Evolutionary conservation across 2,888 invertebrate species (phyloP), one percentile per base, ranked within the genome.

Genomic region (Periphyllus acericola): DNA sequence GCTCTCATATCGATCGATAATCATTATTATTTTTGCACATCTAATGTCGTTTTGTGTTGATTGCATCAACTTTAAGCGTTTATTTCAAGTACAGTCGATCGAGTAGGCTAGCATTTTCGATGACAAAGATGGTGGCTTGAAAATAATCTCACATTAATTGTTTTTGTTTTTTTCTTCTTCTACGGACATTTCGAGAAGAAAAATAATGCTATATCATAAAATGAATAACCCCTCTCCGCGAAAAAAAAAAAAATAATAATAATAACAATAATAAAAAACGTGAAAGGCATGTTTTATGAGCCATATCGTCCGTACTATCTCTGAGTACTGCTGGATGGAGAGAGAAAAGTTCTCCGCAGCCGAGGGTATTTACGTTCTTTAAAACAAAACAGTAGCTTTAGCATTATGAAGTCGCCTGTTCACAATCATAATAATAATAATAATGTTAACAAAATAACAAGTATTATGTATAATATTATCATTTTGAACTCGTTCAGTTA

Each of bases 301-400:
- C 36, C 79, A 3, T 80, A 79, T 86, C 72, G 21, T 40, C 14
- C 8, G 14, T 40, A 60, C 46, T 60, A 71, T 55, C 55, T 32
- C 55, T 21, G 55, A 14, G 36, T 34, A 36, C 52, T 5, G 40
- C 52, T 5, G 40, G 34, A 36, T n/a, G 14, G 8, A 29, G 40
- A 29, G 40, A 19, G 32, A 40, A 25, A 74, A 74, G 55, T 72
- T 80, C 19, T 36, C 25, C 46, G 11, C 46, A 5, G 34, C 25
- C n/a, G 21, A 71, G n/a, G 1, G n/a, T 55, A 46, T n/a, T 34
- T 84, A 83, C 29, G 52, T 78, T 78, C 17, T 85, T 76, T 78
- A 34, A 85, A 85, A 78, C 52, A 85, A 68, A 71, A 74, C 72
- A 72, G 52, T 74, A 46, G 25, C 66, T 80, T 66, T 82, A 71